A percentile compares a stretch with the other conserved stretches of the same genome.
phyloP scores from a whole-genome alignment of 2,113 vertebrate genomes.

The Alligator sinensis region DNA sequence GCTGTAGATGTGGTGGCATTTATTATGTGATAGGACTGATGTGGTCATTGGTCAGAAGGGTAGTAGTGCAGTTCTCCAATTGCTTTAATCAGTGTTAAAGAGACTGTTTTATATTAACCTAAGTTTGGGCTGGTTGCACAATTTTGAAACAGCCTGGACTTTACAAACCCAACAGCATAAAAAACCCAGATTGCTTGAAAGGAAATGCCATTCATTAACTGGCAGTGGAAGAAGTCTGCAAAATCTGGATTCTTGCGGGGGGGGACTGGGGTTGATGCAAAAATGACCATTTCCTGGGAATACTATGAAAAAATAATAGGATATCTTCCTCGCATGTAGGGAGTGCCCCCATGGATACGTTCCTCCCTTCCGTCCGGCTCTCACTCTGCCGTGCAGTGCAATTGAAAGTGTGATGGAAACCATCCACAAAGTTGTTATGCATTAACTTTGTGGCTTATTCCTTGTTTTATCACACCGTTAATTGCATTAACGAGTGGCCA shows the following conservation, averaged over 20 bases:
- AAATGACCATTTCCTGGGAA: neutral
- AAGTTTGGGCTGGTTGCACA: neutral
- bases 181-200: neutral
- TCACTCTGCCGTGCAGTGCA: neutral
- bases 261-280: neutral
- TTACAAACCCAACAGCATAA: neutral
- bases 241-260: neutral
- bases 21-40: neutral
- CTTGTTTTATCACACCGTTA: too few species aligned
- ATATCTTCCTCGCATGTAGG: neutral
- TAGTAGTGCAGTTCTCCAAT: neutral
- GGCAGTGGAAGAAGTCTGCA: neutral
- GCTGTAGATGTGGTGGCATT: neutral
- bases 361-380: neutral
- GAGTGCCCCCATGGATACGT: neutral
- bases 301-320: neutral
- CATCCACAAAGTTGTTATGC: too few species aligned
- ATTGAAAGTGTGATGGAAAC: too few species aligned
- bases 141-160: neutral
- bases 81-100: neutral
- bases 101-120: neutral
- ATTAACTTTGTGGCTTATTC: too few species aligned
- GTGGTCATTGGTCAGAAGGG: neutral
- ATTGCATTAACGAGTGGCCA: too few species aligned
- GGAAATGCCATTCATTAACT: neutral